Evolutionary conservation across 1,140 invertebrate species (phyloP).

Genomic region (Babylonia areolata): DNA sequence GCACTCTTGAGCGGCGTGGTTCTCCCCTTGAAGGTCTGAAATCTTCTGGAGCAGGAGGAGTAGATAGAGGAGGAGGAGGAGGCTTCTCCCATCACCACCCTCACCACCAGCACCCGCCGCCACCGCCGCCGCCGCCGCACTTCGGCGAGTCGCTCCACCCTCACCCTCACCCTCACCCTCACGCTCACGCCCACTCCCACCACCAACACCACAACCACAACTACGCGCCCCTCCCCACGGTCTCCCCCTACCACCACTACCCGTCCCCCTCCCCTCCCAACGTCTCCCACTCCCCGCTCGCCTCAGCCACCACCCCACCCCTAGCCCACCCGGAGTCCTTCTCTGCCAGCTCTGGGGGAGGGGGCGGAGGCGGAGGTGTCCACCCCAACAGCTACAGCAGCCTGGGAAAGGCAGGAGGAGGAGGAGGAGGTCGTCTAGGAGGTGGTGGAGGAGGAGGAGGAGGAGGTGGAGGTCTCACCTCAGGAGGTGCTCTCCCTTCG

Average conservation of each 20-base stretch:
- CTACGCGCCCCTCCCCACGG: neutral
- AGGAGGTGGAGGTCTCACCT: neutral
- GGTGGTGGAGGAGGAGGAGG: neutral
- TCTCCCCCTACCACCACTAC: neutral
- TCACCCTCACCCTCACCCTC: neutral
- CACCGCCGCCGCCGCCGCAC: too few relatives aligned
- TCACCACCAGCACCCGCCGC: too few relatives aligned
- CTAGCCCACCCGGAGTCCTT: neutral
- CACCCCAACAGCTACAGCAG: neutral
- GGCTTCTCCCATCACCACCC: neutral
- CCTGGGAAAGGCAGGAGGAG: too few relatives aligned
- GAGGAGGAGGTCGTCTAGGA: neutral
- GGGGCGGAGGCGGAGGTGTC: neutral
- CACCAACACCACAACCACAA: neutral
- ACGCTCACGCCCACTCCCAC: neutral
- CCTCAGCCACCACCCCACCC: neutral
- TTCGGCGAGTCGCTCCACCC: conserved; percentile 9
- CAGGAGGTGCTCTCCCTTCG: neutral
- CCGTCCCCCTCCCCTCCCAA: conserved; percentile 47
- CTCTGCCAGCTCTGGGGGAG: neutral
- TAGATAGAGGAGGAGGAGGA: conserved; percentile 25
- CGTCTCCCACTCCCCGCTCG: too few relatives aligned
- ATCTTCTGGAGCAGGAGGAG: neutral
- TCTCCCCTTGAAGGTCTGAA: neutral
- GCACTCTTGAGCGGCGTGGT: conserved; percentile 4